Percentiles rank a stretch among this genome's conserved stretches.
Evolutionary conservation across 2,888 invertebrate species (phyloP).

Genomic region (Aphodius granarius): DNA sequence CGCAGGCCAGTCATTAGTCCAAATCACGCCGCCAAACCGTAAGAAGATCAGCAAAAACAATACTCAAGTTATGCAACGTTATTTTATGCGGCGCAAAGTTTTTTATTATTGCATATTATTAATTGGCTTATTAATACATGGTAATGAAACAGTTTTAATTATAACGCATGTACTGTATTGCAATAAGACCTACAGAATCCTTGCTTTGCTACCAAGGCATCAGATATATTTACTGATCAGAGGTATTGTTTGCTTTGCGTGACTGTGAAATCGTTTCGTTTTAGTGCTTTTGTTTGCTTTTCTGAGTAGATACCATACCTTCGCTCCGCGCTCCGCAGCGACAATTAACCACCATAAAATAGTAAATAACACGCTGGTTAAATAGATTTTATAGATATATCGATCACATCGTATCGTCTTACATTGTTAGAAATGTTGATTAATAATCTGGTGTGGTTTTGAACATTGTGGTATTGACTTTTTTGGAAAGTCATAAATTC

Average conservation of each 20-base stretch:
- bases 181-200: conserved; percentile 4
- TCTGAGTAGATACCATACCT: neutral
- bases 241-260: conserved; percentile 10
- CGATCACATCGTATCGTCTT: no score
- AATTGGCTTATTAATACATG: neutral
- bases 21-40: neutral
- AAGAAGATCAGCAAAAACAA: conserved; percentile 4
- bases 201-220: conserved; percentile 1
- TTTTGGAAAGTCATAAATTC: neutral
- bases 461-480: neutral
- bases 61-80: neutral
- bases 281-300: neutral
- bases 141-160: neutral
- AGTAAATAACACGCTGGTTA: neutral
- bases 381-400: neutral
- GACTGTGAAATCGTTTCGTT: conserved; percentile 2
- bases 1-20: neutral
- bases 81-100: conserved; percentile 6
- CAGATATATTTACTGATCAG: conserved; percentile 9
- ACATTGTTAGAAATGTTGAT: neutral
- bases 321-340: neutral
- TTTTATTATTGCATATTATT: conserved; percentile 17
- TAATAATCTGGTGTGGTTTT: neutral
- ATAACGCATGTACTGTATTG: neutral
- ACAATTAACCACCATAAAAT: neutral